A percentile compares a stretch with the other conserved stretches of the same genome.
phyloP scores from a whole-genome alignment of 53 echinoderm and acorn worm genomes.

The Apostichopus leukothele region DNA sequence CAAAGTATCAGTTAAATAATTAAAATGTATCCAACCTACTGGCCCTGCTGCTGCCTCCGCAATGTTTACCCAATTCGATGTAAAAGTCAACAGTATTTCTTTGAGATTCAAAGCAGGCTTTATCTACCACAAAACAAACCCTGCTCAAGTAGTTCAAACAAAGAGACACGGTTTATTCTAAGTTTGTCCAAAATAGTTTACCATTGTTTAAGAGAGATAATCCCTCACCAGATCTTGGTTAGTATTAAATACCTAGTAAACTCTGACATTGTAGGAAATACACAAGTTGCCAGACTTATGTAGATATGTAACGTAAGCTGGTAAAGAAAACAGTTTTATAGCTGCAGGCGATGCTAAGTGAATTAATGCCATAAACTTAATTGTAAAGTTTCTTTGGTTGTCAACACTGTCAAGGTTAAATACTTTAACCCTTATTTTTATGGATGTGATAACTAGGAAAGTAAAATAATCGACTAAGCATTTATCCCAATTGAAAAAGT shows the following conservation, averaged over 20 bases:
- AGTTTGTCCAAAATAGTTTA: conserved; percentile 2
- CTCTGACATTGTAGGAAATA: neutral
- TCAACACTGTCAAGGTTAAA: no score
- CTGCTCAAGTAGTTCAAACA: conserved; percentile 3
- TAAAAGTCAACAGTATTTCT: conserved; percentile 13
- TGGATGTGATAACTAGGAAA: no score
- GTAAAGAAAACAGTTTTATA: no score
- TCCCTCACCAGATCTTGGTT: neutral
- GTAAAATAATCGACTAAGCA: no score
- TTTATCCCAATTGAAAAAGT: no score
- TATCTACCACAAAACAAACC: conserved; percentile 16
- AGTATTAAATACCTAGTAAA: conserved; percentile 12
- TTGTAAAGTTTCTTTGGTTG: no score
- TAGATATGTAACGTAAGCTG: no score
- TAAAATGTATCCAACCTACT: conserved; percentile 5
- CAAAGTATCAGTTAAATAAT: neutral
- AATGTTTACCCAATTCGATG: neutral
- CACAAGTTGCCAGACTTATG: no score
- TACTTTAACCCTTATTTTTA: no score
- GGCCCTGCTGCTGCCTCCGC: neutral
- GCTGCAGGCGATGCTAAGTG: no score
- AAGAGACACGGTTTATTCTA: neutral
- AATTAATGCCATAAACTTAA: no score
- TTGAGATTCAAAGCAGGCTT: neutral
- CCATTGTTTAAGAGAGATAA: conserved; percentile 7